A percentile compares a stretch with the other conserved stretches of the same genome.
These are phyloP conservation scores for Mirounga angustirostris DNA, from an alignment of 2,113 vertebrate species.

Conservation along the genomic window DNA sequence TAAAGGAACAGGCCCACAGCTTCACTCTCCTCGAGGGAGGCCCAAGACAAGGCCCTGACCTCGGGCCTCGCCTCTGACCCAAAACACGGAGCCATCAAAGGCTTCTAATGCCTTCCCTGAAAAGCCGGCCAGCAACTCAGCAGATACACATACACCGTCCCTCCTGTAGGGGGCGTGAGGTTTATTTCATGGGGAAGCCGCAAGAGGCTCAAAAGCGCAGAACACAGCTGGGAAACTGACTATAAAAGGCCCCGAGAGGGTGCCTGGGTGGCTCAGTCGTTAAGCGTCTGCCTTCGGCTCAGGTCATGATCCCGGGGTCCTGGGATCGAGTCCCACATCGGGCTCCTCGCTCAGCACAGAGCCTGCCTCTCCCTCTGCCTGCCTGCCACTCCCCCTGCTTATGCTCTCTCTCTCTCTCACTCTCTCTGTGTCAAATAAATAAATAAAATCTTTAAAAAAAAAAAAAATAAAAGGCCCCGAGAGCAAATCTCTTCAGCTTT, in stretches of 20 bases:
- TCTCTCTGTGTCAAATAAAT: too few relatives aligned
- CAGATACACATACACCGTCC: not conserved
- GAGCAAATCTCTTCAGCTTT: not conserved
- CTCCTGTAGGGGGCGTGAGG: not conserved
- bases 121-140: not conserved
- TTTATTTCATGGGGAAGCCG: too few relatives aligned
- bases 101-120: not conserved
- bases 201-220: not conserved
- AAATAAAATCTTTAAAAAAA: too few relatives aligned
- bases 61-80: not conserved
- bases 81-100: not conserved
- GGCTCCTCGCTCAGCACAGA: too few relatives aligned
- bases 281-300: too few relatives aligned
- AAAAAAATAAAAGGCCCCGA: not conserved
- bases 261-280: too few relatives aligned
- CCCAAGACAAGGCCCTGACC: not conserved
- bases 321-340: too few relatives aligned
- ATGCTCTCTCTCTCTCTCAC: too few relatives aligned
- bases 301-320: too few relatives aligned
- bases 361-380: too few relatives aligned
- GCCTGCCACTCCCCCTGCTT: too few relatives aligned
- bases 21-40: rapidly evolving
- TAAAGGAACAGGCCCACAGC: not conserved
- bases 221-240: rapidly evolving
- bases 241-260: not conserved